Base-by-base conservation (phyloP, 2,888 invertebrate genomes). In the Eristalis intricaria region DNA sequence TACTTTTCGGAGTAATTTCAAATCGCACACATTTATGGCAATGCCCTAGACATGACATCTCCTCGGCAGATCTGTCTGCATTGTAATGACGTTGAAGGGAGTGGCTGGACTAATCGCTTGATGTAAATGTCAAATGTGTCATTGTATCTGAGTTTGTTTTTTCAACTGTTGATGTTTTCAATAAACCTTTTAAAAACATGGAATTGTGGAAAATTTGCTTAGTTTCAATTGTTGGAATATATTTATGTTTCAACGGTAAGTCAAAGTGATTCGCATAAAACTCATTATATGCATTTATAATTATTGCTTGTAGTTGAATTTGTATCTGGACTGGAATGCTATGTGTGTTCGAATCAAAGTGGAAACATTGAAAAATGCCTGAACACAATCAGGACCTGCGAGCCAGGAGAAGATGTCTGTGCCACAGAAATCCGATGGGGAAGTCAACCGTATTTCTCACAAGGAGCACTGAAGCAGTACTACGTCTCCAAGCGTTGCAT, bases 351-450 rank as follows among this genome's bases (percentile, higher is more conserved):
- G 88, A 96, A 97, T 90, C 99, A 99, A 94, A 98, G 98, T 89
- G 96, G 97, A 89, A 99, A 99, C 92, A 95, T 94, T 70, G 98
- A 97, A 89, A 99, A 99, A 93, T 99, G 99, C 92, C 94, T 97
- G 4, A 97, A 97, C 91, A 98, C 98, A 0, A 97, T 98, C 10
- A 96, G 96, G 93, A 97, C 97, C 11, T 99, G 99, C 92, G 96
- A 97, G 89, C 96, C 96, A 89, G 96, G 95, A 50, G 96, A 99
- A 91, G 92, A 92, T 89, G 90, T 90, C 0, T 93, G 93, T 61
- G 94, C 97, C 88, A 96, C 98, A 0, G 97, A 97, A 92, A 97
- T 99, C 35, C 96, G 96, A 93, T 99, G 99, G 99, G 98, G 98
- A 90, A 93, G 93, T 65, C 97, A 97, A n/a, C 98, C 98, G 0